A percentile compares a stretch with the other conserved stretches of the same genome.
Evolutionary conservation across 2,888 invertebrate species (phyloP).

Genomic region (Drosophila niveifrons): DNA sequence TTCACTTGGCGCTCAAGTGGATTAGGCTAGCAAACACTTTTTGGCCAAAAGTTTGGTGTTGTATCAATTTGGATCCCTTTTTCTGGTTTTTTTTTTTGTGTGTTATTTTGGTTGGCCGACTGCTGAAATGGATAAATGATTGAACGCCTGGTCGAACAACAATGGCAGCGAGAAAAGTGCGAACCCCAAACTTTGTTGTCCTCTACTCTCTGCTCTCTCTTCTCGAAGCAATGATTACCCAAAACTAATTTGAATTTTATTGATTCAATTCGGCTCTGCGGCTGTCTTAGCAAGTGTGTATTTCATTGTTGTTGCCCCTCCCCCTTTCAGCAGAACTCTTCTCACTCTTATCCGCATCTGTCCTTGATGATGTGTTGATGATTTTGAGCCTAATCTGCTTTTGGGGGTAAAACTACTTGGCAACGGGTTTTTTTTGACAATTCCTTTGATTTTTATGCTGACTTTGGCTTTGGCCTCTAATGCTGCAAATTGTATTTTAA

Average conservation of each 20-base stretch:
- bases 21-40: constrained; percentile 65
- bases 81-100: background rate
- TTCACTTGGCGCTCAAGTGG: constrained; percentile 67
- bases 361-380: constrained; percentile 65
- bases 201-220: constrained; percentile 15
- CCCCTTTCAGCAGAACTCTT: too few relatives aligned
- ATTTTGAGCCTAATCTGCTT: constrained; percentile 54
- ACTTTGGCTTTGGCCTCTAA: constrained; percentile 30
- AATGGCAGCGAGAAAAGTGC: constrained; percentile 31
- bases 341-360: constrained; percentile 51
- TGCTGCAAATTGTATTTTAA: constrained; percentile 72
- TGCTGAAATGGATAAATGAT: constrained; percentile 80
- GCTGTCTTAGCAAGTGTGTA: constrained; percentile 39
- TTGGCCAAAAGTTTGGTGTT: constrained; percentile 51
- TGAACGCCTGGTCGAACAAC: constrained; percentile 57
- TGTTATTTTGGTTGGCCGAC: constrained; percentile 2
- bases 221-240: constrained; percentile 68
- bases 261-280: constrained; percentile 64
- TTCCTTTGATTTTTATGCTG: constrained; percentile 47
- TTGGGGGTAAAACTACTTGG: background rate
- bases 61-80: constrained; percentile 64
- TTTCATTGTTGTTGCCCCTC: constrained; percentile 3
- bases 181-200: constrained; percentile 8
- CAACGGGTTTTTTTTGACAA: constrained; percentile 56
- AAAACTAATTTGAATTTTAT: constrained; percentile 84